Evolutionary conservation across 2,888 invertebrate species (phyloP).

Genomic region (Rhynchonema sp.): DNA sequence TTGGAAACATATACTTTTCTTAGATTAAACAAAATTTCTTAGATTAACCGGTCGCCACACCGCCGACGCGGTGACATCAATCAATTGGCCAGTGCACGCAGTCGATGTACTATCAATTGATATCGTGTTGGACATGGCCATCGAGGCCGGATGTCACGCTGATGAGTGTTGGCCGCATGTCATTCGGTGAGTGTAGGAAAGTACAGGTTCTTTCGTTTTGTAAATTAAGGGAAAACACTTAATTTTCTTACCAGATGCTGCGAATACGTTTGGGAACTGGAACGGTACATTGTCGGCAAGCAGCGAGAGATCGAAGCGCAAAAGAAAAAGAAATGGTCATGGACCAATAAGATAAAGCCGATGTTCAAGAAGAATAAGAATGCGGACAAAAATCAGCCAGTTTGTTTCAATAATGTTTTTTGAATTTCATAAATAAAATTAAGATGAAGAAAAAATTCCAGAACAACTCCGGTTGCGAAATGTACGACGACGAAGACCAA

Average conservation of each 20-base stretch:
- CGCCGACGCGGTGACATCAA: no score
- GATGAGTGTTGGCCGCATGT: slow-evolving; percentile 88
- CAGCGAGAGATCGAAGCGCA: neutral
- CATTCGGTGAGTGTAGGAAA: slow-evolving; percentile 41
- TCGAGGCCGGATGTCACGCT: slow-evolving; percentile 76
- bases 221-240: no score
- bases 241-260: slow-evolving; percentile 48
- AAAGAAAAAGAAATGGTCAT: neutral
- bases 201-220: neutral
- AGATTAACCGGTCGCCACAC: no score
- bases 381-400: neutral
- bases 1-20: no score
- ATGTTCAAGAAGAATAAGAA: slow-evolving; percentile 5
- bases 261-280: slow-evolving; percentile 71
- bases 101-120: slow-evolving; percentile 80
- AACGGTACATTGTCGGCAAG: slow-evolving; percentile 57
- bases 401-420: no score
- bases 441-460: no score
- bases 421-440: no score
- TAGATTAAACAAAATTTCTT: no score
- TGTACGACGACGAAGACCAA: neutral
- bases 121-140: slow-evolving; percentile 61
- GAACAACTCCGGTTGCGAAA: neutral
- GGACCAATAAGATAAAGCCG: neutral
- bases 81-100: slow-evolving; percentile 44